Evolutionary conservation across 2,888 invertebrate species (phyloP), one percentile per base, ranked within the genome.

Genomic region (Caenorhabditis afra): DNA sequence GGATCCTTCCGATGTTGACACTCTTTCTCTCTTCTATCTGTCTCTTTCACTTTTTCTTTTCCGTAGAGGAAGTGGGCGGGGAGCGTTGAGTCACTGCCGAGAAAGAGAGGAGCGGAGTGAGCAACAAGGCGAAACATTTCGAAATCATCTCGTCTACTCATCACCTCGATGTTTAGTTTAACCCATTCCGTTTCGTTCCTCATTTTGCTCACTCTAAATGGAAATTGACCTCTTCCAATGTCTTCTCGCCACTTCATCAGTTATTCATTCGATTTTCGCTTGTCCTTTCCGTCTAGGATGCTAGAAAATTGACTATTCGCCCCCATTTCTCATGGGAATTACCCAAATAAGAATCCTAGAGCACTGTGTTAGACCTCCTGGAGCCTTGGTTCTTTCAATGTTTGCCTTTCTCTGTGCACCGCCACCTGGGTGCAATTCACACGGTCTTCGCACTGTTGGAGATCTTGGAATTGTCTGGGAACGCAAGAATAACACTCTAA

Each of bases 61-160:
- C 41, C 12, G 14, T 14, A 14, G 41, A 41, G 41, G 41, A 41
- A 41, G 14, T 14, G 41, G 41, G 41, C 41, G 41, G 41, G 3
- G 41, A 3, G 12, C 41, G 11, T 11, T 3, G 41, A 2, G 41
- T 41, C 7, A 41, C 41, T 41, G 7, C 3, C 29, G 29, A 29
- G 29, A 41, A 41, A 41, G 41, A 8, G 50, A 22, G 39, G 29
- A 41, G 59, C 5, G 50, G 20, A 12, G 20, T 16, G 23, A 50
- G 23, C 49, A 52, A 22, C 8, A 49, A 35, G 7, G 29, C 58
- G 73, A 66, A 66, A 66, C 62, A 50, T 75, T 75, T 75, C 75
- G 75, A 75, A 75, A 67, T 67, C 23, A 41, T 57, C 18, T 50
- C 35, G 52, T 61, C 52, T 53, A 61, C 70, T 50, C 37, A 37